Evolutionary conservation across 2,797 vertebrate species (phyloP).

Genomic region (Acanthurus tractus): DNA sequence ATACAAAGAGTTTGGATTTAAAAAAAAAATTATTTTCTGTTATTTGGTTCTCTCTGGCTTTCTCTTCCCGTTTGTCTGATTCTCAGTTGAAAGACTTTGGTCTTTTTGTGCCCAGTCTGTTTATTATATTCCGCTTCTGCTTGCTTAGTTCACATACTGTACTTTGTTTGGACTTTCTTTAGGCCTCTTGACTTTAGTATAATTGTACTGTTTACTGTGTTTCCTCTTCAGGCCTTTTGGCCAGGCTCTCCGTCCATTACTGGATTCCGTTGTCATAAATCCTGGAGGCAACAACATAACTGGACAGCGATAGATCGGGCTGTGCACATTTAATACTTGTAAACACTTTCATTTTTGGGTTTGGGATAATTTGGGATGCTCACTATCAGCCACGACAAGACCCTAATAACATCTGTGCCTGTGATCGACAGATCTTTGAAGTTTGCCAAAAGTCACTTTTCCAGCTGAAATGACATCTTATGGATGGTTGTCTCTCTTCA

Average conservation of each 20-base stretch:
- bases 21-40: not conserved
- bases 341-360: constrained; percentile 11
- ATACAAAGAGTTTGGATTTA: not conserved
- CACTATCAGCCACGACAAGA: constrained; percentile 2
- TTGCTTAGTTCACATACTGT: not conserved
- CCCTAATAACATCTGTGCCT: constrained; percentile 1
- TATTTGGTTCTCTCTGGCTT: not conserved
- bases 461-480: constrained; percentile 23
- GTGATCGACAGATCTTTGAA: not conserved
- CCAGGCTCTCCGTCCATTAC: constrained; percentile 91
- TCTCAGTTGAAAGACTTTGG: not conserved
- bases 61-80: not conserved
- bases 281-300: constrained; percentile 89
- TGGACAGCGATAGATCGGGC: constrained; percentile 88
- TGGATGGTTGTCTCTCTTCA: not conserved
- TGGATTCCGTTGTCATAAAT: constrained; percentile 91
- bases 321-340: constrained; percentile 1
- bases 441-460: constrained; percentile 4
- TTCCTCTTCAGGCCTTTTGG: constrained; percentile 91
- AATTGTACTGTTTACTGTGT: constrained; percentile 27
- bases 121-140: not conserved
- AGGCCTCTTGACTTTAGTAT: not conserved
- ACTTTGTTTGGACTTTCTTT: not conserved
- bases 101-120: not conserved
- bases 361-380: not conserved